A percentile compares a stretch with the other conserved stretches of the same genome.
Conservation (phyloP, 2,113 vertebrate genomes). For the Spermophilus dauricus region DNA sequence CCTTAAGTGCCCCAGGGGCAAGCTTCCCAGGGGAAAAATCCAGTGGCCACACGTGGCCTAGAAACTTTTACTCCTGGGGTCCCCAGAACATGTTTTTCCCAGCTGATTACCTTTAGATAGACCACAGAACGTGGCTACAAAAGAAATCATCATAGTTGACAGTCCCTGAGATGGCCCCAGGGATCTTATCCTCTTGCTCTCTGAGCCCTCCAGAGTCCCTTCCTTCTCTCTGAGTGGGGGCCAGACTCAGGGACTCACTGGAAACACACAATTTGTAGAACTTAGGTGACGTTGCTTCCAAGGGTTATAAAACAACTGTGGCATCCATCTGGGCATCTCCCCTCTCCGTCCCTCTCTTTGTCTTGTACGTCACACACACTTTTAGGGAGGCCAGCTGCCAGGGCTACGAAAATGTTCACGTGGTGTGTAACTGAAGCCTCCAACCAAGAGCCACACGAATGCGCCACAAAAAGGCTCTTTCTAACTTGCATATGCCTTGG, state of each 20-base stretch:
- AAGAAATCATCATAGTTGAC: neutral
- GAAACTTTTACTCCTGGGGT: neutral
- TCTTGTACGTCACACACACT: neutral
- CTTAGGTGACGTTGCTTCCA: neutral
- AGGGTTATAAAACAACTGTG: neutral
- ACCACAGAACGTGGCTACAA: neutral
- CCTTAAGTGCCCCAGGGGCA: neutral
- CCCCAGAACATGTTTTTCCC: neutral
- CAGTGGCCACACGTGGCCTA: neutral
- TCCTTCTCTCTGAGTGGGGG: neutral
- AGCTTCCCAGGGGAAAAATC: neutral
- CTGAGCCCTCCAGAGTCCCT: neutral
- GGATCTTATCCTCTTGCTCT: neutral
- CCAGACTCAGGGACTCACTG: neutral
- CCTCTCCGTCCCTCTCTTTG: neutral
- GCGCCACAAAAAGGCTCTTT: neutral
- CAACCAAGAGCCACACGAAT: too few relatives aligned
- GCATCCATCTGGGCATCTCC: neutral
- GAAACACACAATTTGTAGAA: neutral
- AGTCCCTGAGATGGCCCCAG: neutral
- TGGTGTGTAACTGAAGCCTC: neutral
- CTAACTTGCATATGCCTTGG: neutral
- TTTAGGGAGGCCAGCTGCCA: neutral
- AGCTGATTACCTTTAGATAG: neutral
- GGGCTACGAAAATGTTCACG: neutral